A percentile compares a stretch with the other conserved stretches of the same genome.
Evolutionary conservation across 2,888 invertebrate species (phyloP).

Genomic region (Drosophila anceps): DNA sequence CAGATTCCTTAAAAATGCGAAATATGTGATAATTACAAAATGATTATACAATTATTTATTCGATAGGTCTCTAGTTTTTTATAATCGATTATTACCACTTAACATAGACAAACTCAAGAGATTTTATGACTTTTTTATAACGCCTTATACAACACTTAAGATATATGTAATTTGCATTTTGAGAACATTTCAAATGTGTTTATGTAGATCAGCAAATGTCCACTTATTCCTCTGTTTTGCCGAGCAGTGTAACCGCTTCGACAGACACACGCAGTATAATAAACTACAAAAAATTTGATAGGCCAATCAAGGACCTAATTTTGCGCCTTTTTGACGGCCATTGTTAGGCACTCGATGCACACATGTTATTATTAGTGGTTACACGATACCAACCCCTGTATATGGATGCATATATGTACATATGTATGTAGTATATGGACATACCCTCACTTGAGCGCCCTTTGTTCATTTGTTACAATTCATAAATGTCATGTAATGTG

Average conservation of each 20-base stretch:
- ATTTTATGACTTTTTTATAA: neutral
- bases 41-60: neutral
- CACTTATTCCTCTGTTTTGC: conserved; percentile 13
- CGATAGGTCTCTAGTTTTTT: neutral
- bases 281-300: conserved; percentile 34
- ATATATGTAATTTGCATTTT: neutral
- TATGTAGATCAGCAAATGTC: neutral
- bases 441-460: neutral
- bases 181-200: neutral
- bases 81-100: neutral
- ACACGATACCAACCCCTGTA: conserved; percentile 44
- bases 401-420: neutral
- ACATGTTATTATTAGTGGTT: conserved; percentile 73
- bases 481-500: conserved; percentile 52
- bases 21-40: no score
- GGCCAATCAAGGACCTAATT: conserved; percentile 61
- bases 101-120: neutral
- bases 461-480: conserved; percentile 48
- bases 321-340: conserved; percentile 19
- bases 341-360: conserved; percentile 39
- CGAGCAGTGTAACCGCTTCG: conserved; percentile 28
- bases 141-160: neutral
- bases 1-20: neutral
- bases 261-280: conserved; percentile 1
- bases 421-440: neutral